Percentiles rank a stretch among this genome's conserved stretches.
Evolutionary conservation across 2,888 invertebrate species (phyloP).

Genomic region (Parnassius smintheus): DNA sequence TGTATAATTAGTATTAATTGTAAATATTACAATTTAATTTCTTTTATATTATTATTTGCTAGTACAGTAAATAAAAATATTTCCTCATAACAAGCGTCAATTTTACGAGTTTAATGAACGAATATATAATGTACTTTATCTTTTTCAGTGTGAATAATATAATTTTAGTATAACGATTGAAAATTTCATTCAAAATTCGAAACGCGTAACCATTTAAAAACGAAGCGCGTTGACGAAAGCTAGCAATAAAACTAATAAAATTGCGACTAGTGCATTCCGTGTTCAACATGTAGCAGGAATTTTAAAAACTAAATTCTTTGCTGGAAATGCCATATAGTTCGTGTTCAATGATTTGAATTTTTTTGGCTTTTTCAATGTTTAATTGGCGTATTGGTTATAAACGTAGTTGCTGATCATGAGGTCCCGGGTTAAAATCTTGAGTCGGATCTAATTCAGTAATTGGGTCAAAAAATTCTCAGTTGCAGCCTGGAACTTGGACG

Average conservation of each 20-base stretch:
- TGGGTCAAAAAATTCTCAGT: too few relatives aligned
- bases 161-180: slow-evolving; percentile 18
- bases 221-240: slow-evolving; percentile 15
- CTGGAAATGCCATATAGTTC: not conserved
- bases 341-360: too few relatives aligned
- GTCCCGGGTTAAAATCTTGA: too few relatives aligned
- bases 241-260: slow-evolving; percentile 17
- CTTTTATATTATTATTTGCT: too few relatives aligned
- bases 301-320: slow-evolving; percentile 18
- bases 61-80: not conserved
- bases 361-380: too few relatives aligned
- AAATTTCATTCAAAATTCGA: slow-evolving; percentile 20
- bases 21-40: too few relatives aligned
- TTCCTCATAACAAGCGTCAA: not conserved
- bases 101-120: not conserved
- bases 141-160: slow-evolving; percentile 18
- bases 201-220: slow-evolving; percentile 15
- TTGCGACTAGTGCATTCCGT: slow-evolving; percentile 7
- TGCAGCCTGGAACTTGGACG: too few relatives aligned
- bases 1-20: too few relatives aligned
- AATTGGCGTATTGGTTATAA: too few relatives aligned
- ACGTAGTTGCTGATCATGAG: too few relatives aligned
- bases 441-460: too few relatives aligned
- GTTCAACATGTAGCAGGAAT: slow-evolving; percentile 14
- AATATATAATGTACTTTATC: not conserved